Base-by-base conservation (phyloP, 2,888 invertebrate species). In the Caenorhabditis sulstoni region DNA sequence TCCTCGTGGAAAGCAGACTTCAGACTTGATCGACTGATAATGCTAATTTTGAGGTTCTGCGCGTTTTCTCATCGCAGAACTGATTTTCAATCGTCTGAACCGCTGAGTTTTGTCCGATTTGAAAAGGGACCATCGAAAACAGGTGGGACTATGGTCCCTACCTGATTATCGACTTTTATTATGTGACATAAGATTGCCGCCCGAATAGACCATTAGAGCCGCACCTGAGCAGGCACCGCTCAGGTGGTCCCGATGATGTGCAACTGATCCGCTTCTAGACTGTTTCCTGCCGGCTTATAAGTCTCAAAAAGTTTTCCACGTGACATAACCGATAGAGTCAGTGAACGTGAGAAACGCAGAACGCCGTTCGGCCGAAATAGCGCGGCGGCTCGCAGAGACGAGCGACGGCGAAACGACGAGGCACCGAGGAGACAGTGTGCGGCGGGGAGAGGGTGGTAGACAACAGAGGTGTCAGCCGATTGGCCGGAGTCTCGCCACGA, bases 291-390 rank as follows among this genome's bases (percentile, higher is more conserved):
- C 45, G 35, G 39, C 45, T 45, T 50, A 23, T 57, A 58, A 41
- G n/a, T 53, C 50, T 57, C 50, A 58, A 64, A 29, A 64, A 44
- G 29, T 37, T 66, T 75, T 59, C 67, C 66, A 75, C 61, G 67
- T 67, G 76, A 76, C 57, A 41, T 23, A 8, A 11, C 41, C n/a
- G 20, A 59, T 50, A 65, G 29, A 62, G 39, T 41, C 8, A n/a
- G 52, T 58, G 52, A 64, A 53, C 76, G 65, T 77, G 70, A 65
- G 76, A 77, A 45, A 44, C 78, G 71, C 78, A 78, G 78, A 78
- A 71, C 70, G 66, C 22, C 58, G 70, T 78, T 78, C 71, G 4
- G 23, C 1, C 12, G 45, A 77, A 57, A 78, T 35, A 78, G 14
- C 45, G 37, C 52, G n/a, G 14, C 3, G 18, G 3, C n/a, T 35